Evolutionary conservation across 2,113 vertebrate genomes (phyloP), one percentile per base, ranked within the genome.

Genomic region (Xenopus tropicalis): DNA sequence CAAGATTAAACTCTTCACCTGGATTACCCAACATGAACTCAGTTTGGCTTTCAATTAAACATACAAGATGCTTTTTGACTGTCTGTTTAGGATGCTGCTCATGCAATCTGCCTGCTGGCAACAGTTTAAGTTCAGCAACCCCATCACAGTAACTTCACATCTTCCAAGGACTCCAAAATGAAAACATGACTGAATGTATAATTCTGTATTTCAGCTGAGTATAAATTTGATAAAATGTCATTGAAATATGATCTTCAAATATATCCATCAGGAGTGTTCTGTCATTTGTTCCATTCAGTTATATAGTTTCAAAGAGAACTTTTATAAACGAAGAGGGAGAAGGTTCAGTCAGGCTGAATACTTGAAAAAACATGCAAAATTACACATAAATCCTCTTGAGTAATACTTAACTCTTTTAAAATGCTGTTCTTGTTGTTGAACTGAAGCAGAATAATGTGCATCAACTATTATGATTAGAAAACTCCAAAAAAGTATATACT

Each of bases 161-260:
- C n/a, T 19, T 57, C 54, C 54, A 57, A 57, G 54, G 54, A n/a
- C n/a, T 57, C 54, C 10, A 57, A 54, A 57, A 57, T 19, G 54
- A 57, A n/a, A 57, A 57, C n/a, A 20, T 21, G 20, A 19, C 54
- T 57, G 54, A 19, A 57, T 19, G 54, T 57, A 57, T 57, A 57
- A 57, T 20, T 57, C 54, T 20, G 54, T 57, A 7, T 57, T 57
- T 57, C 14, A 57, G n/a, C 54, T 17, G 17, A 57, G 16, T 19
- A 57, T 57, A 57, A 19, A 57, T 57, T 57, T 57, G 5, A 57
- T 19, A 8, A 4, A 57, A 57, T 17, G 17, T 57, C 54, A 57
- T 57, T 57, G 54, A 57, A 57, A 57, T 57, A 20, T 21, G 10
- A 19, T 48, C 46, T 48, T 48, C 46, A 48, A 48, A 48, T 16